These are phyloP conservation scores for Scaptodrosophila lebanonensis DNA, from an alignment of 1,140 invertebrate species.

Conservation along the genomic window DNA sequence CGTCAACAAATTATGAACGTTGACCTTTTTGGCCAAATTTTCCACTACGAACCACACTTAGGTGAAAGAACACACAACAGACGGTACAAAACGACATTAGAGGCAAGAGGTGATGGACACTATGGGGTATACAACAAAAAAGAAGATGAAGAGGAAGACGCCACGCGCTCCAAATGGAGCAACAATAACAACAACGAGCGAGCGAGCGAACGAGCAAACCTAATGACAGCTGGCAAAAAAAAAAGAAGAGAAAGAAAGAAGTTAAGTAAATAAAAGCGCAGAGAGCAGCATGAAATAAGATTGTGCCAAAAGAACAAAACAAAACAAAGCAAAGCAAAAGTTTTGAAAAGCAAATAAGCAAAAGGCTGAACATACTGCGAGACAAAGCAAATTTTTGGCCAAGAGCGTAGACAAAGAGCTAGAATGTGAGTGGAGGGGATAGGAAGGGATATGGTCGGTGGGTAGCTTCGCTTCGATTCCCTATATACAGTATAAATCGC, in stretches of 20 bases:
- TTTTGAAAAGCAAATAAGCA: slow-evolving; percentile 42
- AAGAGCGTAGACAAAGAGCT: slow-evolving; percentile 29
- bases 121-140: neutral
- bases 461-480: no score
- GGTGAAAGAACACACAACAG: slow-evolving; percentile 23
- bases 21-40: slow-evolving; percentile 65
- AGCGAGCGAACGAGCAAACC: slow-evolving; percentile 11
- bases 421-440: slow-evolving; percentile 30
- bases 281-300: neutral
- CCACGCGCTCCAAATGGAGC: slow-evolving; percentile 16
- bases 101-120: neutral
- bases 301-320: slow-evolving; percentile 16
- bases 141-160: slow-evolving; percentile 9
- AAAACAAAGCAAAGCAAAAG: slow-evolving; percentile 30
- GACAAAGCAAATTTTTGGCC: slow-evolving; percentile 48
- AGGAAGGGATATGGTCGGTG: no score
- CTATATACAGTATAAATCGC: no score
- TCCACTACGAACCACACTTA: slow-evolving; percentile 33
- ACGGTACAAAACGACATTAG: neutral
- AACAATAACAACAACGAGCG: slow-evolving; percentile 22
- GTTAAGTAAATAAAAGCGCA: no score
- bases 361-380: slow-evolving; percentile 15
- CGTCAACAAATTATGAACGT: slow-evolving; percentile 59
- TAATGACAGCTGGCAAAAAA: slow-evolving; percentile 23
- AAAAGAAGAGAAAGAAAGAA: slow-evolving; percentile 5